Conservation (phyloP, 2,888 invertebrate genomes). For the Apamea monoglypha region DNA sequence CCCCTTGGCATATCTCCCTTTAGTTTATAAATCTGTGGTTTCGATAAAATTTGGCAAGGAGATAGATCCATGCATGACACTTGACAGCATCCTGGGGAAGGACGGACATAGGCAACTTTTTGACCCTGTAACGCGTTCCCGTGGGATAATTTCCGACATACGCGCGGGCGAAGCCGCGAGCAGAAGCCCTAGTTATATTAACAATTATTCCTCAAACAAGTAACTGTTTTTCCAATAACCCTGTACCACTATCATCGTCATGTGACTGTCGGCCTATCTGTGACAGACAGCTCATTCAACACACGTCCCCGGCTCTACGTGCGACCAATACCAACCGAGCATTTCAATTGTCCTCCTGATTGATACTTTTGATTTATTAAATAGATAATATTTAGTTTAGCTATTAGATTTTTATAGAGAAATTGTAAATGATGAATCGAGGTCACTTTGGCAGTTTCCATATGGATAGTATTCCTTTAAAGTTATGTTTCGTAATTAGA, state of each 20-base stretch:
- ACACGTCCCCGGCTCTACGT: constrained; percentile 70
- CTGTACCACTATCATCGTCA: constrained; percentile 28
- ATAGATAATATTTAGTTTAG: constrained; percentile 26
- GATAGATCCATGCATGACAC: no score
- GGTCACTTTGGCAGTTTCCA: no score
- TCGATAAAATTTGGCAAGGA: no score
- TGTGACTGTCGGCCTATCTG: constrained; percentile 29
- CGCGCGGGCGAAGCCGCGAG: no score
- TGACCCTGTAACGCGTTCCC: no score
- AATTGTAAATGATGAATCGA: background rate
- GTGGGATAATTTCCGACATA: no score
- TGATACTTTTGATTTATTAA: constrained; percentile 67
- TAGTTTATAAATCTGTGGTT: no score
- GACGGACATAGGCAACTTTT: no score
- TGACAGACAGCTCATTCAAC: constrained; percentile 60
- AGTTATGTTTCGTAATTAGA: background rate
- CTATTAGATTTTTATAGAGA: background rate
- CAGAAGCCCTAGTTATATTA: no score
- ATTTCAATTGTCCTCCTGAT: constrained; percentile 75
- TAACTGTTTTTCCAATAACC: constrained; percentile 22
- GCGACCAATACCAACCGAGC: constrained; percentile 70
- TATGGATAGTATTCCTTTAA: background rate
- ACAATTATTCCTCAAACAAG: background rate
- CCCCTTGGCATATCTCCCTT: no score
- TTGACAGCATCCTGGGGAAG: no score